phyloP scores from a whole-genome alignment of 2,888 invertebrate species.

The Clistopyga incitator region DNA sequence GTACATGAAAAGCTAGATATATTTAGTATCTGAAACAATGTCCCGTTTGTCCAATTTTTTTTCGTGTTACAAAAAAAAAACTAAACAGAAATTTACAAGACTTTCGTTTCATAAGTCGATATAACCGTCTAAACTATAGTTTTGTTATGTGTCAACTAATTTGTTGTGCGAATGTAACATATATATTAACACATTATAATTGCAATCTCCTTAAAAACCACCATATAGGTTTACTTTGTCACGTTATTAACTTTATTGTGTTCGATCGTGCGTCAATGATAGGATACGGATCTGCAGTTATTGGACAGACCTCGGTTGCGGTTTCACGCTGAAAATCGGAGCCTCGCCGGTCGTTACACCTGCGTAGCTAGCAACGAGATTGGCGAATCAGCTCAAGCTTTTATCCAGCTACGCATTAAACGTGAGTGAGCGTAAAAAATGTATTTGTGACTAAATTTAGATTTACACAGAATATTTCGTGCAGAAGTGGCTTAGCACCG shows the following conservation, averaged over 20 bases:
- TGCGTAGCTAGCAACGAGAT: conserved; percentile 91
- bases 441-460: not conserved
- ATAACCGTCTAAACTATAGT: no score
- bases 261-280: conserved; percentile 50
- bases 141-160: no score
- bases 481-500: no score
- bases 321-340: conserved; percentile 88
- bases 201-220: not conserved
- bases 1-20: conserved; percentile 78
- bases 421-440: conserved; percentile 86
- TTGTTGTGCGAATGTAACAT: no score
- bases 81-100: no score
- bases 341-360: conserved; percentile 90
- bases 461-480: not conserved
- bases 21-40: not conserved
- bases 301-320: conserved; percentile 87
- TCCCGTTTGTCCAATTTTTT: no score
- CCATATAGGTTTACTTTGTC: conserved; percentile 2
- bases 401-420: conserved; percentile 89
- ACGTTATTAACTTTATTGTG: conserved; percentile 4
- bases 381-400: conserved; percentile 89
- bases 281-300: conserved; percentile 88
- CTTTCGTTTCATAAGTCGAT: no score
- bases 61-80: no score
- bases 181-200: no score